Conservation (phyloP, 2,797 vertebrate species). For the Pampus argenteus region DNA sequence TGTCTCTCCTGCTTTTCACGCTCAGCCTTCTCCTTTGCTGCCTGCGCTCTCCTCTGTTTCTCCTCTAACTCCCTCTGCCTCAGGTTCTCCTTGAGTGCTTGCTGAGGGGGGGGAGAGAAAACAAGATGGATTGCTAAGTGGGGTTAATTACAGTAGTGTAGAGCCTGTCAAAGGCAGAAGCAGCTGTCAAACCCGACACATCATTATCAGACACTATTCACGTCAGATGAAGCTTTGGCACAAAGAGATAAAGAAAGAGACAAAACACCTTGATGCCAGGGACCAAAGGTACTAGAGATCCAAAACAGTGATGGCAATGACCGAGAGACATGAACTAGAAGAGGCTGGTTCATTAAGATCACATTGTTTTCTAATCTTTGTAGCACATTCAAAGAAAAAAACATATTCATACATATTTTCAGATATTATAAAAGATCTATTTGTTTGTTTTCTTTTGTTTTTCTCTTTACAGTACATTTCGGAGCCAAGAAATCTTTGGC, state of each 20-base stretch:
- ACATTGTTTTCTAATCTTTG: not conserved
- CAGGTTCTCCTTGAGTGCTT: conserved; percentile 94
- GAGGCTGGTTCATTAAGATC: not conserved
- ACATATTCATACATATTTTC: conserved; percentile 17
- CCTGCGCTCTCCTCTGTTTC: conserved; percentile 91
- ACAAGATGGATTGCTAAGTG: conserved; percentile 63
- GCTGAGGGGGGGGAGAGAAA: conserved; percentile 78
- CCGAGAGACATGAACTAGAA: not conserved
- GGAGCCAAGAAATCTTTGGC: not conserved
- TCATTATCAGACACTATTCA: conserved; percentile 63
- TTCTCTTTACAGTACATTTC: not conserved
- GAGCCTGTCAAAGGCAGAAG: conserved; percentile 51
- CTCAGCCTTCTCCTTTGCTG: conserved; percentile 94
- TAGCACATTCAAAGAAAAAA: not conserved
- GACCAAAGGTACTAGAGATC: conserved; percentile 27
- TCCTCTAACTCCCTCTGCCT: conserved; percentile 91
- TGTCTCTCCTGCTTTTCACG: conserved; percentile 92
- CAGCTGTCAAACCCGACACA: conserved; percentile 60
- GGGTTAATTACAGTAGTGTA: conserved; percentile 70
- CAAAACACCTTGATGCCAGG: conserved; percentile 20
- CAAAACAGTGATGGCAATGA: conserved; percentile 14
- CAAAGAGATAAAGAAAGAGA: too few relatives aligned
- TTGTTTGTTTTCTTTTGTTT: conserved; percentile 6
- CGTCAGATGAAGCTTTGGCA: conserved; percentile 53
- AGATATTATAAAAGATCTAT: conserved; percentile 20